A percentile compares a stretch with the other conserved stretches of the same genome.
phyloP scores from a whole-genome alignment of 2,797 vertebrate genomes.

The Sebastes iracundus region DNA sequence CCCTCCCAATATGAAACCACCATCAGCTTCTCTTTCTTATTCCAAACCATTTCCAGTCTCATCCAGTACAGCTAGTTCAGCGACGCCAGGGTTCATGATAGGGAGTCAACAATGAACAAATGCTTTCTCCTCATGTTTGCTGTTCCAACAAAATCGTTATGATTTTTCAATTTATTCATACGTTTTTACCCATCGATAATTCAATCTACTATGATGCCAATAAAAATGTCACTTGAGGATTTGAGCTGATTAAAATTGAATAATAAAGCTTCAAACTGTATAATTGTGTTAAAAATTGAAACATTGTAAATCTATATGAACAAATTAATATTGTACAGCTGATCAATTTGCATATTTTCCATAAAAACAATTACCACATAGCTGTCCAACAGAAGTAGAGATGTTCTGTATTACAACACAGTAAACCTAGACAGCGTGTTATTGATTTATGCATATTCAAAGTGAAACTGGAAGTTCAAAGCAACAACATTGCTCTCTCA shows the following conservation, averaged over 20 bases:
- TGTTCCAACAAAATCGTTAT: neutral
- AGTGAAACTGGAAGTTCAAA: constrained; percentile 22
- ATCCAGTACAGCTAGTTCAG: constrained; percentile 31
- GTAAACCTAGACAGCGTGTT: neutral
- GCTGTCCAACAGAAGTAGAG: neutral
- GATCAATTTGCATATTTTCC: neutral
- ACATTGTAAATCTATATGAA: neutral
- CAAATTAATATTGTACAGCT: neutral
- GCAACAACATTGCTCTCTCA: constrained; percentile 10
- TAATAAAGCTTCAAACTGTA: neutral
- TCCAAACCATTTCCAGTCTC: constrained; percentile 14
- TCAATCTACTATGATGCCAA: neutral
- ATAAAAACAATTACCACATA: neutral
- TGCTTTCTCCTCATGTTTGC: neutral
- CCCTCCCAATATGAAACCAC: constrained; percentile 20
- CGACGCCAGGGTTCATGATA: constrained; percentile 14
- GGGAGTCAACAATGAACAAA: neutral
- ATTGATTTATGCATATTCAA: constrained; percentile 31
- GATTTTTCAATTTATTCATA: neutral
- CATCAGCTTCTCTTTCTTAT: constrained; percentile 15
- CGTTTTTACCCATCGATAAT: neutral
- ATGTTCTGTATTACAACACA: neutral
- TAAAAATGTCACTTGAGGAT: neutral
- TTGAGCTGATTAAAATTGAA: neutral
- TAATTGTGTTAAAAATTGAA: neutral